Conservation (phyloP, 2,113 vertebrate species). For the Hyaena hyaena region DNA sequence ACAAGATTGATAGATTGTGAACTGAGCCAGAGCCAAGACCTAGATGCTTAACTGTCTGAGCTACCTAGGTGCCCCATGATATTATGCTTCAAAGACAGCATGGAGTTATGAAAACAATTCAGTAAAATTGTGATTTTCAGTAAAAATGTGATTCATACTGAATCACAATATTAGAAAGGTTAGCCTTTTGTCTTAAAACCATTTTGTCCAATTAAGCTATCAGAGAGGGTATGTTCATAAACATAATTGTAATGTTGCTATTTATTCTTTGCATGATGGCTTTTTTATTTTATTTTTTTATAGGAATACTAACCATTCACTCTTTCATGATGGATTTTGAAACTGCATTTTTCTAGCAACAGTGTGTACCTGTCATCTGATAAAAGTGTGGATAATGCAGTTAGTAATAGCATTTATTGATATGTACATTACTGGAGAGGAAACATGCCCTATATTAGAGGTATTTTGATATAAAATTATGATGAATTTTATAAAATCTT, state of each 20-base stretch:
- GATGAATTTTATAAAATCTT: neutral
- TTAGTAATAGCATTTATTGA: neutral
- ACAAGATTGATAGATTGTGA: too few species aligned
- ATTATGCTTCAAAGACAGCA: neutral
- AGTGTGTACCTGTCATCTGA: neutral
- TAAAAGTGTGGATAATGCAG: neutral
- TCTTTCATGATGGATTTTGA: conserved; percentile 18
- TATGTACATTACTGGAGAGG: neutral
- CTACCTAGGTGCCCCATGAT: neutral
- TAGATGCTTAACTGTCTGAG: too few species aligned
- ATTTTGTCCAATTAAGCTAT: conserved; percentile 50
- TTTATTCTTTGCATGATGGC: conserved; percentile 48
- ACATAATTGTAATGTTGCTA: conserved; percentile 42
- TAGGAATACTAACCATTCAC: neutral
- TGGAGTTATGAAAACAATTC: neutral
- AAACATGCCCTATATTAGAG: neutral
- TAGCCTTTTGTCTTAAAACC: conserved; percentile 50
- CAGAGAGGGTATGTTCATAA: conserved; percentile 45
- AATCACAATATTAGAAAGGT: conserved; percentile 37
- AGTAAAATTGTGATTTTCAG: conserved; percentile 33
- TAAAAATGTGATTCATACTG: neutral
- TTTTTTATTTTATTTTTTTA: conserved; percentile 35
- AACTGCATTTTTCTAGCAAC: neutral
- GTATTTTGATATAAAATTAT: neutral
- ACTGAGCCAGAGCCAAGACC: too few species aligned